These are phyloP conservation scores for Chrysocyon brachyurus DNA, from an alignment of 2,797 vertebrate species.

Conservation along the genomic window DNA sequence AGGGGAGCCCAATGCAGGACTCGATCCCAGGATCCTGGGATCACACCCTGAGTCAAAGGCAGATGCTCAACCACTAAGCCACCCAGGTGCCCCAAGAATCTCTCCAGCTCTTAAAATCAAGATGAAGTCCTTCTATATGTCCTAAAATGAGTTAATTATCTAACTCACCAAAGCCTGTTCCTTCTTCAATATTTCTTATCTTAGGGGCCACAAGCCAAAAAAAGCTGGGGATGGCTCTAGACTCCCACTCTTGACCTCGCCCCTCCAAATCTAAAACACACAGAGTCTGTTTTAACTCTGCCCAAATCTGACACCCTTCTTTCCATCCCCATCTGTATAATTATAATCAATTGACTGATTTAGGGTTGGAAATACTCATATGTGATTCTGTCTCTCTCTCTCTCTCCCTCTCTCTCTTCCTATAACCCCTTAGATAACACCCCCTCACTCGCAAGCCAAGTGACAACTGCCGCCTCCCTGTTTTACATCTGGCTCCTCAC, in stretches of 20 bases:
- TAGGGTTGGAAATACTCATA: not conserved
- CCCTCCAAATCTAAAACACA: not conserved
- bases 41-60: no score
- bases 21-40: no score
- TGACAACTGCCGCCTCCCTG: rapidly evolving
- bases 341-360: not conserved
- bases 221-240: not conserved
- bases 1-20: no score
- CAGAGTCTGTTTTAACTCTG: not conserved
- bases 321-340: not conserved
- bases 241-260: no score
- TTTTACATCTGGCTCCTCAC: not conserved
- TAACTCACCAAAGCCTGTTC: not conserved
- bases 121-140: not conserved
- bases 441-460: not conserved
- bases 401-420: not conserved
- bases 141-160: not conserved
- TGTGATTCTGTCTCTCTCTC: not conserved
- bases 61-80: no score
- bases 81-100: no score
- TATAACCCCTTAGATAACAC: no score
- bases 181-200: not conserved
- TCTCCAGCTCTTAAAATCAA: not conserved
- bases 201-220: not conserved
- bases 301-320: not conserved